Percentiles rank a stretch among this genome's conserved stretches.
These are phyloP conservation scores for Parnassius mnemosyne DNA, from an alignment of 2,888 invertebrate species.

Conservation along the genomic window DNA sequence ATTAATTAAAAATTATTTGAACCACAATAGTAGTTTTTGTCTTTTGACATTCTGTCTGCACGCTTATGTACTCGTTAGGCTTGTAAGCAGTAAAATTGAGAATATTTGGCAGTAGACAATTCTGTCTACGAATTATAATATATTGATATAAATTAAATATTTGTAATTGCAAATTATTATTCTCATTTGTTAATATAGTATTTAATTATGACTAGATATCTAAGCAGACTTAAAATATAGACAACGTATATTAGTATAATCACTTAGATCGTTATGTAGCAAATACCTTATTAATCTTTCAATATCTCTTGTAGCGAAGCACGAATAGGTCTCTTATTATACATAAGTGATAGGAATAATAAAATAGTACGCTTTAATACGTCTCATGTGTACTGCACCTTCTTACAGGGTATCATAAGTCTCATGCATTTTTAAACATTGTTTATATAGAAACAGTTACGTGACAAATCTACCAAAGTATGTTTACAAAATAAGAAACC, in stretches of 20 bases:
- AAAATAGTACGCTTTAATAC: constrained; percentile 18
- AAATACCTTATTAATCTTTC: constrained; percentile 20
- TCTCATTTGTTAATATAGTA: background rate
- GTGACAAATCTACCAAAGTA: background rate
- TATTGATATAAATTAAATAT: too few relatives aligned
- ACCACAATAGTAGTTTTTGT: too few relatives aligned
- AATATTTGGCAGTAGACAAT: too few relatives aligned
- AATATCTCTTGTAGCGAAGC: constrained; percentile 18
- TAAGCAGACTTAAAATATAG: background rate
- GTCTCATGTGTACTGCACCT: constrained; percentile 13
- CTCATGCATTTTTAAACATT: constrained; percentile 12
- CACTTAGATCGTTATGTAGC: background rate
- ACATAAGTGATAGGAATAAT: constrained; percentile 23
- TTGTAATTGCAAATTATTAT: too few relatives aligned
- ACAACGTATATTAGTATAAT: constrained; percentile 10
- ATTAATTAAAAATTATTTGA: too few relatives aligned
- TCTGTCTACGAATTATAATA: too few relatives aligned
- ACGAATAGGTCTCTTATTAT: constrained; percentile 19
- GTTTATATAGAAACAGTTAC: constrained; percentile 3
- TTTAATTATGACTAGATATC: background rate
- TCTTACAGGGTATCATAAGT: constrained; percentile 11
- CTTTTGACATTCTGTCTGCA: too few relatives aligned
- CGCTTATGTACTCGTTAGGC: too few relatives aligned
- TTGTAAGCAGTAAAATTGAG: too few relatives aligned
- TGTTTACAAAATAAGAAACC: background rate